phyloP scores from a whole-genome alignment of 2,888 invertebrate genomes.

The Melipona beecheii region DNA sequence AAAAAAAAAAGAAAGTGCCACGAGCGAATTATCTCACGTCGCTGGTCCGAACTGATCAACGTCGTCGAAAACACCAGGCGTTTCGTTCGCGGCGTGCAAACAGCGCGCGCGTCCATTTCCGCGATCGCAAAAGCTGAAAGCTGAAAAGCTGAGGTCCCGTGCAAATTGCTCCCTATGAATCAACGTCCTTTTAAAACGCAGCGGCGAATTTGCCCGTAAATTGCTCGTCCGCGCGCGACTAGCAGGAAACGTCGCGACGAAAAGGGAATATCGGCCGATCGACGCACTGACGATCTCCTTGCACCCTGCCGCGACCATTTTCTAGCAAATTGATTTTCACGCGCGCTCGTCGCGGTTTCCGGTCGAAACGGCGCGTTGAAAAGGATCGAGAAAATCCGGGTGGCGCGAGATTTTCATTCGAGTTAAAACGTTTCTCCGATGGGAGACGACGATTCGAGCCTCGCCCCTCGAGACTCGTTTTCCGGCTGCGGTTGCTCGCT shows the following conservation, averaged over 20 bases:
- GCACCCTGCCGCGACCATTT: background rate
- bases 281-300: background rate
- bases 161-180: too few species aligned
- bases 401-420: slow-evolving; percentile 25
- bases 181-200: too few species aligned
- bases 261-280: slow-evolving; percentile 9
- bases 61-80: too few species aligned
- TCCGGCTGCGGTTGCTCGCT: slow-evolving; percentile 33
- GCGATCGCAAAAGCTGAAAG: too few species aligned
- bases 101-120: too few species aligned
- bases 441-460: background rate
- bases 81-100: too few species aligned
- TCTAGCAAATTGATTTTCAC: background rate
- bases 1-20: too few species aligned
- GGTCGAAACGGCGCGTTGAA: background rate
- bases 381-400: background rate
- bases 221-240: background rate
- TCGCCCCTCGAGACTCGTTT: slow-evolving; percentile 34
- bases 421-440: slow-evolving; percentile 34
- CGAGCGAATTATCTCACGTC: too few species aligned
- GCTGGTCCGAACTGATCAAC: too few species aligned
- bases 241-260: background rate
- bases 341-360: background rate
- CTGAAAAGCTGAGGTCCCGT: too few species aligned
- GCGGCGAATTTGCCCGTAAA: too few species aligned